Conservation (phyloP, 1,140 invertebrate species). For the Matsumurasca onukii region DNA sequence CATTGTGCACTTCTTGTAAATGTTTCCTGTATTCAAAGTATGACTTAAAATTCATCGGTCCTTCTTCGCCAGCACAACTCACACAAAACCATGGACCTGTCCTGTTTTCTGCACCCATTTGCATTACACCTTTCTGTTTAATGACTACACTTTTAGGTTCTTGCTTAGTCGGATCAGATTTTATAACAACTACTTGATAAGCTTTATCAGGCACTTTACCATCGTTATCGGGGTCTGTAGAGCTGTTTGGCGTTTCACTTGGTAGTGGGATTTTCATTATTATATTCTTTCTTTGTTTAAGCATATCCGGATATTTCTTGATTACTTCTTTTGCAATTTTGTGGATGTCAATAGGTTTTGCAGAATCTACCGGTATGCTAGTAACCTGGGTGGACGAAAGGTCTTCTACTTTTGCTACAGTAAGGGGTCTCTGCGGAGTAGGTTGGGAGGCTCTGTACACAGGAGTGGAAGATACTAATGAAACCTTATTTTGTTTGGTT, state of each 20-base stretch:
- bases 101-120: conserved; percentile 31
- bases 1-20: conserved; percentile 76
- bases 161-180: conserved; percentile 48
- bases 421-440: too few relatives aligned
- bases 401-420: too few relatives aligned
- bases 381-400: neutral
- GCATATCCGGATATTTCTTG: conserved; percentile 84
- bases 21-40: conserved; percentile 78
- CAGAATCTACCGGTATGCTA: conserved; percentile 41
- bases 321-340: conserved; percentile 65
- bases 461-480: too few relatives aligned
- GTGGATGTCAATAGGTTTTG: conserved; percentile 60
- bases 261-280: conserved; percentile 77
- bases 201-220: conserved; percentile 49
- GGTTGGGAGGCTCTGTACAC: too few relatives aligned
- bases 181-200: conserved; percentile 56
- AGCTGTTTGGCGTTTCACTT: conserved; percentile 44
- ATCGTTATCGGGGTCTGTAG: conserved; percentile 45
- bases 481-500: too few relatives aligned
- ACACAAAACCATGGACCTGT: conserved; percentile 66
- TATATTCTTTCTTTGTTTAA: conserved; percentile 84
- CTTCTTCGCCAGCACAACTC: conserved; percentile 62
- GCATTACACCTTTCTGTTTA: neutral
- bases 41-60: conserved; percentile 67
- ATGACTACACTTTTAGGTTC: neutral